Conservation (phyloP, 1,140 invertebrate genomes). For the Helicoverpa zea region DNA sequence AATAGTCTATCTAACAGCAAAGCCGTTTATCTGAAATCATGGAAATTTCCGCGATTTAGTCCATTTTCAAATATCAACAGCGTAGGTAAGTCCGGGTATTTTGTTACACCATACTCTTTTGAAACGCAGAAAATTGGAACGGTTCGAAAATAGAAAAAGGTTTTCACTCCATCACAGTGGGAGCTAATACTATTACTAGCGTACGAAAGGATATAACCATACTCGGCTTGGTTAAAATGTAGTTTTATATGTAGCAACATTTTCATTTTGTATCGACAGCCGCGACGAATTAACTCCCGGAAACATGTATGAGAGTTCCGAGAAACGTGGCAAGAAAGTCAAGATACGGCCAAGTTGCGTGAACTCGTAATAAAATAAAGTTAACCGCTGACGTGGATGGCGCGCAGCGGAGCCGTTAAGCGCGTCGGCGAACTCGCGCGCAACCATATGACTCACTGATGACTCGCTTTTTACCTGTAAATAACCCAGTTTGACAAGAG, state of each 20-base stretch:
- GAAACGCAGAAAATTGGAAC: constrained; percentile 18
- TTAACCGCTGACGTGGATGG: constrained; percentile 50
- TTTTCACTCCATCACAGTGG: constrained; percentile 21
- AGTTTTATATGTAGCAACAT: constrained; percentile 32
- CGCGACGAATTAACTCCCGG: constrained; percentile 59
- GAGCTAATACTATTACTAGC: constrained; percentile 9
- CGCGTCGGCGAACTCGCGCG: background rate
- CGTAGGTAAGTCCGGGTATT: background rate
- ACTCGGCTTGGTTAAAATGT: background rate
- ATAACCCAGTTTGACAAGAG: constrained; percentile 22
- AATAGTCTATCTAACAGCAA: too few species aligned
- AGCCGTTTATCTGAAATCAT: too few species aligned
- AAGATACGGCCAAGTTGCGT: constrained; percentile 62
- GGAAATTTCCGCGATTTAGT: background rate
- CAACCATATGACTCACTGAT: constrained; percentile 19
- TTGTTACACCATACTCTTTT: constrained; percentile 5
- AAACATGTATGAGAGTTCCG: constrained; percentile 64
- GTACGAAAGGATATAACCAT: background rate
- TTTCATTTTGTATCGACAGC: constrained; percentile 56
- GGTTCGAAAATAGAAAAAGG: constrained; percentile 8
- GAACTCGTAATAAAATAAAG: constrained; percentile 69
- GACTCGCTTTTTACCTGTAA: constrained; percentile 33
- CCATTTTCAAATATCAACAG: background rate
- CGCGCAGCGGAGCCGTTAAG: constrained; percentile 43
- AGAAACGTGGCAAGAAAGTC: constrained; percentile 65